phyloP scores from a whole-genome alignment of 92 coral and sea anemone species.

The Ricordea florida region DNA sequence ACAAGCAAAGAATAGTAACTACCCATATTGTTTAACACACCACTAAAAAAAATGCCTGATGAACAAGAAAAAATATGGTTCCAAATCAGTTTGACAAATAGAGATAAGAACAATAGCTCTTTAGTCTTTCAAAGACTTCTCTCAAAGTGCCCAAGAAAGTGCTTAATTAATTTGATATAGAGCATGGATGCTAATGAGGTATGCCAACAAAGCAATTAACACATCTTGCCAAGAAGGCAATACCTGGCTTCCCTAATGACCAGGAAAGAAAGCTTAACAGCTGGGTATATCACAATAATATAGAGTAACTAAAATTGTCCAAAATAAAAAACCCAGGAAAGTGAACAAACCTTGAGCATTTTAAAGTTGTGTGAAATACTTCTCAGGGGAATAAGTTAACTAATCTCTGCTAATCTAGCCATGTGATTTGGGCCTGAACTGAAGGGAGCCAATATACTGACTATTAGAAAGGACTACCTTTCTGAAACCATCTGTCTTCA shows the following conservation, averaged over 20 bases:
- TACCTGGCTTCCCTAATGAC: not conserved
- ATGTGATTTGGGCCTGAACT: slow-evolving; percentile 13
- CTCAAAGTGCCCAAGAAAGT: not conserved
- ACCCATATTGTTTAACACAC: too few species aligned
- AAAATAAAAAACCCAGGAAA: not conserved
- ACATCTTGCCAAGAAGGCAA: not conserved
- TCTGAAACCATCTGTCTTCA: slow-evolving; percentile 17
- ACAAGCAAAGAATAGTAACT: too few species aligned
- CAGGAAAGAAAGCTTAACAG: not conserved
- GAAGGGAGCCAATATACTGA: not conserved
- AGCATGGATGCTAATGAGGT: slow-evolving; percentile 12
- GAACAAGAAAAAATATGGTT: too few species aligned
- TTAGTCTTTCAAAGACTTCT: not conserved
- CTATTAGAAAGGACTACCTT: not conserved
- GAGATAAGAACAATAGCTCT: not conserved
- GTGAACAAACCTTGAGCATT: not conserved
- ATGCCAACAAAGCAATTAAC: slow-evolving; percentile 18
- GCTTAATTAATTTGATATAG: slow-evolving; percentile 9
- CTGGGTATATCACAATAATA: not conserved
- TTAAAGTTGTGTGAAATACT: not conserved
- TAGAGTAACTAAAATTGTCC: not conserved
- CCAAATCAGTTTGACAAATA: not conserved
- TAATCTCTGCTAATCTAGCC: slow-evolving; percentile 14
- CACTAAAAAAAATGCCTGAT: too few species aligned
- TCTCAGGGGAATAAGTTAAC: not conserved